These are phyloP conservation scores for Stichodactyla helianthus DNA, from an alignment of 64 coral and sea anemone species.

Conservation along the genomic window DNA sequence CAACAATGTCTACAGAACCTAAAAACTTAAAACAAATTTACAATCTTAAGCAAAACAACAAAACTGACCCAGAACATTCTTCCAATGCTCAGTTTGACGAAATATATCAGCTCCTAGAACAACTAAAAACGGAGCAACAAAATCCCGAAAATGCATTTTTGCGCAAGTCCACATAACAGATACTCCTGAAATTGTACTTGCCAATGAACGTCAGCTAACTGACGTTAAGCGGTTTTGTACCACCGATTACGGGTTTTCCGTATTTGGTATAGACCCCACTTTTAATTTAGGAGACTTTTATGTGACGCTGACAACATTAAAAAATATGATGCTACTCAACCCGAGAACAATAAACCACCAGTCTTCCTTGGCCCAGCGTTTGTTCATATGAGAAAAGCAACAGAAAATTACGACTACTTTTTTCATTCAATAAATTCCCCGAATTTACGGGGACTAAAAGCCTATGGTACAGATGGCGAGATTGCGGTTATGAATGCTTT, in stretches of 20 bases:
- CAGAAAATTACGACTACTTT: slow-evolving; percentile 30
- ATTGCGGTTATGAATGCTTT: slow-evolving; percentile 34
- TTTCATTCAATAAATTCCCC: slow-evolving; percentile 35
- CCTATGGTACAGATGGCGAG: slow-evolving; percentile 49
- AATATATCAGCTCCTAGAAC: slow-evolving; percentile 28
- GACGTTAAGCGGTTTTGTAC: slow-evolving; percentile 10
- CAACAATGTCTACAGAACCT: slow-evolving; percentile 28
- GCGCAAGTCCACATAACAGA: slow-evolving; percentile 28
- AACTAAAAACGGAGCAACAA: slow-evolving; percentile 31
- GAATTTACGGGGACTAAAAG: slow-evolving; percentile 16
- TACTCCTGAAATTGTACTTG: slow-evolving; percentile 33
- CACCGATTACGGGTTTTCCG: neutral
- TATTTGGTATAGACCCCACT: slow-evolving; percentile 29
- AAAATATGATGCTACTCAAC: slow-evolving; percentile 35
- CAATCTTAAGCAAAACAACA: slow-evolving; percentile 14
- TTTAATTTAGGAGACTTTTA: slow-evolving; percentile 45
- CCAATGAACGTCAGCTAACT: slow-evolving; percentile 1
- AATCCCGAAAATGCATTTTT: slow-evolving; percentile 32
- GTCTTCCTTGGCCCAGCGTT: slow-evolving; percentile 30
- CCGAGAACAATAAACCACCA: slow-evolving; percentile 6
- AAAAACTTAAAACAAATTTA: slow-evolving; percentile 37
- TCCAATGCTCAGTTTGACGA: no score
- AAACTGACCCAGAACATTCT: no score
- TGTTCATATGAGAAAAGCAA: slow-evolving; percentile 49
- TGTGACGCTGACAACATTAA: slow-evolving; percentile 48